A percentile compares a stretch with the other conserved stretches of the same genome.
Evolutionary conservation across 2,888 invertebrate genomes (phyloP).

Genomic region (Megastigmus dorsalis): DNA sequence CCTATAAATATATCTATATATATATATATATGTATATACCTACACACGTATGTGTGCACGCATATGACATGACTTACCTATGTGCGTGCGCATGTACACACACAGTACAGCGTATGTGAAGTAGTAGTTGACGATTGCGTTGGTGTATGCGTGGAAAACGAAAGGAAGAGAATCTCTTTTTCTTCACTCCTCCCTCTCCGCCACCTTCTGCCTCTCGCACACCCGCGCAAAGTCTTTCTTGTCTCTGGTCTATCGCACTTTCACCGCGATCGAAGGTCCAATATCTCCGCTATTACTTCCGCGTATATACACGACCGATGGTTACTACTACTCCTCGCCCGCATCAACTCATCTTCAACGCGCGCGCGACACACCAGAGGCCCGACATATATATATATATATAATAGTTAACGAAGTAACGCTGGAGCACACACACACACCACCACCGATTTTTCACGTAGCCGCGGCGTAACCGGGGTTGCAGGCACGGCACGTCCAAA

Average conservation of each 20-base stretch:
- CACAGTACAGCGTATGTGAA: background rate
- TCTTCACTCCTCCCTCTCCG: background rate
- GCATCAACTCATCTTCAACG: conserved; percentile 23
- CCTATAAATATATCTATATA: too few species aligned
- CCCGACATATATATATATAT: too few species aligned
- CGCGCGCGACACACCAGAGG: too few species aligned
- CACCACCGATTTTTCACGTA: too few species aligned
- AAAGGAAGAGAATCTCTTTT: background rate
- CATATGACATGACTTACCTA: conserved; percentile 4
- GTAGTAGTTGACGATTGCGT: too few species aligned
- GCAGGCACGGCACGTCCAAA: too few species aligned
- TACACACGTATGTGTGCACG: too few species aligned
- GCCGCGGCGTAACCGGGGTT: too few species aligned
- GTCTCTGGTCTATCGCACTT: conserved; percentile 9
- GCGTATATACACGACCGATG: background rate
- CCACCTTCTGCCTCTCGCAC: background rate
- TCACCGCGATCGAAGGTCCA: conserved; percentile 18
- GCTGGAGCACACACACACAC: too few species aligned
- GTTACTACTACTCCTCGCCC: background rate
- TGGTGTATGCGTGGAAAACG: background rate
- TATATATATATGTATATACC: too few species aligned
- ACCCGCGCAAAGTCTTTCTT: background rate
- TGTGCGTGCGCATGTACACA: background rate
- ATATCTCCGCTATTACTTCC: too few species aligned
- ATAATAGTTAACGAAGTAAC: too few species aligned